Base-by-base conservation (phyloP, 2,113 vertebrate genomes). In the Oxyura jamaicensis region DNA sequence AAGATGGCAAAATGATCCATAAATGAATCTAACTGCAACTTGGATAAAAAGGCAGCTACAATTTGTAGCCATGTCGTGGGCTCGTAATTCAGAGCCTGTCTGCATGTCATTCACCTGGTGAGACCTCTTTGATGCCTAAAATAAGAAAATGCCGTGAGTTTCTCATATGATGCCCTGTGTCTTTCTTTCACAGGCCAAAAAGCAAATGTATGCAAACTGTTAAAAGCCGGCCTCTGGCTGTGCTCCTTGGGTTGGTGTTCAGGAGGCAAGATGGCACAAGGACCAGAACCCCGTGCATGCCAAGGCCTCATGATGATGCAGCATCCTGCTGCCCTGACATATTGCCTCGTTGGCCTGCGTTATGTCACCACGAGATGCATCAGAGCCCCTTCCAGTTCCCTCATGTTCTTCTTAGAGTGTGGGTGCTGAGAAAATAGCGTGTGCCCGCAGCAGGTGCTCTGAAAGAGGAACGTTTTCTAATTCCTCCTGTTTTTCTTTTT, bases 61-160 rank as follows among this genome's bases (percentile, higher is more conserved):
- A 20, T 42, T 21, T 39, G 31, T 22, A 12, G 46, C 66, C 5
- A 3, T 35, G 15, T 29, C 15, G 16, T 33, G 39, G 39, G 29
- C 3, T 56, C 8, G 0, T 35, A 52, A 48, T 15, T 11, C 46
- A 58, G 22, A 39, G 22, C 0, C 1, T 26, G 19, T 29, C n/a
- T 58, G 39, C 56, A 28, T 41, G 20, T 36, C 8, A 6, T 78
- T 88, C n/a, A 50, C 66, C 72, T 56, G 44, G 3, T 28, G 71
- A 67, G 71, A 52, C 29, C 7, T 71, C 44, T 71, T 52, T 26
- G 17, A 56, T 83, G 35, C 46, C 62, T 29, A 26, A 50, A 55
- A 67, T 20, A 66, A 53, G 29, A 83, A 86, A 67, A 58, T 31
- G 10, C 19, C 25, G 56, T 22, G 3, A 48, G 33, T 65, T 73